A percentile compares a stretch with the other conserved stretches of the same genome.
Evolutionary conservation across 2,797 vertebrate species (phyloP).

Genomic region (Mus caroli): DNA sequence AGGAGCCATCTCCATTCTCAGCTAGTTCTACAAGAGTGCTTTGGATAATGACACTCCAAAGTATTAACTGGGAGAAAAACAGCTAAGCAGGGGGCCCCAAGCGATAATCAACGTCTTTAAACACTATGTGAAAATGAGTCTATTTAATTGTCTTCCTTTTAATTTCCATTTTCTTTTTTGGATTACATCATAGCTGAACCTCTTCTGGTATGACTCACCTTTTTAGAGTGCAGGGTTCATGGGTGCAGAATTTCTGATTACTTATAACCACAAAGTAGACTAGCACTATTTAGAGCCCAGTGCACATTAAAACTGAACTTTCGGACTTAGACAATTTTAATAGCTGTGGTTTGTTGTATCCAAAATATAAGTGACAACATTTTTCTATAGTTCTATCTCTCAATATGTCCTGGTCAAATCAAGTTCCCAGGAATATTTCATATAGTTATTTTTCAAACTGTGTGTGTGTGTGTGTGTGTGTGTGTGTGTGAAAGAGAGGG

Average conservation of each 20-base stretch:
- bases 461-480: neutral
- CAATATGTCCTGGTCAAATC: neutral
- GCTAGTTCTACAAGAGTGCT: slow-evolving; percentile 33
- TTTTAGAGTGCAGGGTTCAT: neutral
- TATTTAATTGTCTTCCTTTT: slow-evolving; percentile 7
- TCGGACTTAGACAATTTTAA: neutral
- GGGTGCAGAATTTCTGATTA: neutral
- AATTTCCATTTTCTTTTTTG: neutral
- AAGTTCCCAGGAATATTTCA: neutral
- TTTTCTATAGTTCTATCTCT: neutral
- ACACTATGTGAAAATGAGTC: slow-evolving; percentile 23
- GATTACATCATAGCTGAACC: neutral
- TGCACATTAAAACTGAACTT: neutral
- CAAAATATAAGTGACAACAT: neutral
- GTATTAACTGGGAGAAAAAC: neutral
- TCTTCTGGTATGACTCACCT: neutral
- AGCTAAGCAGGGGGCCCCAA: neutral
- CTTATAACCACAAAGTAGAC: neutral
- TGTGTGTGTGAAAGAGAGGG: neutral
- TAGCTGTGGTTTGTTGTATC: neutral
- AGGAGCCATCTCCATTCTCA: neutral
- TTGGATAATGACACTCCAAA: neutral
- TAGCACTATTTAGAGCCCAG: neutral
- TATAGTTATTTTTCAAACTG: neutral
- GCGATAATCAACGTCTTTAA: slow-evolving; percentile 11